Percentiles rank a stretch among this genome's conserved stretches.
Evolutionary conservation across 1,140 invertebrate genomes (phyloP).

Genomic region (Eumaeus atala): DNA sequence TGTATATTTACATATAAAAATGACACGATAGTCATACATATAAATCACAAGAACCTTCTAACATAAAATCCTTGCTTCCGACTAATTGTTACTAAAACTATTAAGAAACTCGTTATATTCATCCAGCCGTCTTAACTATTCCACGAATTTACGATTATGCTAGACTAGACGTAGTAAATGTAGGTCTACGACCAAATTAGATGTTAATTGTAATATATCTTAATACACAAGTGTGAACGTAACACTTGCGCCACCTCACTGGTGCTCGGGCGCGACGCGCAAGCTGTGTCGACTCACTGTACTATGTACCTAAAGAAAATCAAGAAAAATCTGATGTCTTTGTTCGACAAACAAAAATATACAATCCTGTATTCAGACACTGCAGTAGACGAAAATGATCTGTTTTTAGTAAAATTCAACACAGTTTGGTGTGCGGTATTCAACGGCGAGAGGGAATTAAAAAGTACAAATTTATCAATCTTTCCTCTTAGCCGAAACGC

Average conservation of each 20-base stretch:
- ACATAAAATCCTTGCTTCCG: background rate
- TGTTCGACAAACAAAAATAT: too few species aligned
- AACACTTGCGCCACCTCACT: slow-evolving; percentile 36
- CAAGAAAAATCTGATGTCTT: too few species aligned
- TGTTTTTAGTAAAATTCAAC: background rate
- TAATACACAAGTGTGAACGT: slow-evolving; percentile 54
- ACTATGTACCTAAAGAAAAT: background rate
- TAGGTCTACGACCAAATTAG: slow-evolving; percentile 68
- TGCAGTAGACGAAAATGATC: too few species aligned
- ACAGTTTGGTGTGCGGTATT: background rate
- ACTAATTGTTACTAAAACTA: too few species aligned
- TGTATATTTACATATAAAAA: slow-evolving; percentile 7
- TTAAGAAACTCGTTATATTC: background rate
- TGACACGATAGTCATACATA: background rate
- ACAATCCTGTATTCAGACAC: too few species aligned
- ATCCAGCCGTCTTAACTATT: slow-evolving; percentile 5
- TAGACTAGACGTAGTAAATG: slow-evolving; percentile 57
- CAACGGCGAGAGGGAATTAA: slow-evolving; percentile 35
- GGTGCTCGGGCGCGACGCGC: slow-evolving; percentile 11
- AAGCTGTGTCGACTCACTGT: background rate
- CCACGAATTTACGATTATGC: slow-evolving; percentile 35
- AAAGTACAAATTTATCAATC: slow-evolving; percentile 69
- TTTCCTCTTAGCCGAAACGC: slow-evolving; percentile 40
- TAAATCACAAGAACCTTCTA: background rate
- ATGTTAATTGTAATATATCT: slow-evolving; percentile 56